Evolutionary conservation across 1,140 invertebrate genomes (phyloP).

Genomic region (Drosophila pachea): DNA sequence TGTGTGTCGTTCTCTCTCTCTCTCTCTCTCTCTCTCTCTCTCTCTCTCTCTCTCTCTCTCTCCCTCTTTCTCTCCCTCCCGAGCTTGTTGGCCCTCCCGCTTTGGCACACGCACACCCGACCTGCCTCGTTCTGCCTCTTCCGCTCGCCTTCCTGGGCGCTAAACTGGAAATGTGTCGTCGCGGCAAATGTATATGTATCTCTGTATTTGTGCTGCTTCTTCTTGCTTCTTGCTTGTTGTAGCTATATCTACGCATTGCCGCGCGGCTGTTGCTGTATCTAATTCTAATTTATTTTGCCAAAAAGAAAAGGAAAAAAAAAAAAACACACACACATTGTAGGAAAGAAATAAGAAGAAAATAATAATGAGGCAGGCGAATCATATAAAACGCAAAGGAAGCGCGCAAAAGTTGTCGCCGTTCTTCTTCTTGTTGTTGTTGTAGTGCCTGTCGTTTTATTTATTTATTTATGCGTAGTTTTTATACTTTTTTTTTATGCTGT

Average conservation of each 20-base stretch:
- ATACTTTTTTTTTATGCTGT: constrained; percentile 41
- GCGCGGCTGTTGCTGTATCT: constrained; percentile 56
- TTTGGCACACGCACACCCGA: too few species aligned
- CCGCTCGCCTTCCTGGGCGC: constrained; percentile 27
- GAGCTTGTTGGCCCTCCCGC: not conserved
- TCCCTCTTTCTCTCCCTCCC: too few species aligned
- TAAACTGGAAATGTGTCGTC: constrained; percentile 70
- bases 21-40: constrained; percentile 6
- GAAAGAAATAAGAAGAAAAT: constrained; percentile 39
- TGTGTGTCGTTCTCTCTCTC: constrained; percentile 38
- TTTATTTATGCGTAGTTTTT: constrained; percentile 56
- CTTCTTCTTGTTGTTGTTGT: constrained; percentile 38
- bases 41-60: not conserved
- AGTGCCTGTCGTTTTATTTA: constrained; percentile 46
- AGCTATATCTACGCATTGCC: constrained; percentile 63
- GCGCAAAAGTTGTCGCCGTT: constrained; percentile 37
- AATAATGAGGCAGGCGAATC: constrained; percentile 43
- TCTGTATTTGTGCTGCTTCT: constrained; percentile 28
- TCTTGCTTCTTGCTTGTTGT: constrained; percentile 3
- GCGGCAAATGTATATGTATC: constrained; percentile 23
- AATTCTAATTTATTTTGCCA: constrained; percentile 75
- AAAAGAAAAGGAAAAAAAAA: constrained; percentile 29
- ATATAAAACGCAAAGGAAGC: constrained; percentile 32
- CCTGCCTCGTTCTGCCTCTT: not conserved
- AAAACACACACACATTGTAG: constrained; percentile 7